Evolutionary conservation across 2,797 vertebrate genomes (phyloP).

Genomic region (Paedocypris micromegethes): DNA sequence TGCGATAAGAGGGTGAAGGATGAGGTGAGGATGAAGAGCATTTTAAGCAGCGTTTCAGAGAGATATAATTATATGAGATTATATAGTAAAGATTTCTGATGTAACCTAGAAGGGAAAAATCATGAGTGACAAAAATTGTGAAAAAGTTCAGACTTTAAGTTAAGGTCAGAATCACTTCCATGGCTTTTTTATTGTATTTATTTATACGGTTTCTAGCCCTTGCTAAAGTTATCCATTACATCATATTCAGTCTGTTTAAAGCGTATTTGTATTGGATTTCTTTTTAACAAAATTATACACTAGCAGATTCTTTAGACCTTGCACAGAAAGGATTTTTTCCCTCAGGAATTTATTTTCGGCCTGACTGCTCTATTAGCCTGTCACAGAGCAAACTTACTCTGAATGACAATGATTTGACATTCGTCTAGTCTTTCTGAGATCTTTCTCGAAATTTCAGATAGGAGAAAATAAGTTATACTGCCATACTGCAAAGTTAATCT

Average conservation of each 20-base stretch:
- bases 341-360: slow-evolving; percentile 1
- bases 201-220: no score
- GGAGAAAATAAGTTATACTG: no score
- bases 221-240: no score
- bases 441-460: background rate
- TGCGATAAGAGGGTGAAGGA: slow-evolving; percentile 13
- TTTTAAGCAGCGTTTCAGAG: slow-evolving; percentile 1
- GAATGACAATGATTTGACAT: slow-evolving; percentile 6
- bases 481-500: no score
- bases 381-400: slow-evolving; percentile 2
- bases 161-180: background rate
- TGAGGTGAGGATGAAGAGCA: slow-evolving; percentile 17
- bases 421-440: background rate
- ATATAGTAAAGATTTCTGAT: slow-evolving; percentile 12
- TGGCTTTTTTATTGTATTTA: background rate
- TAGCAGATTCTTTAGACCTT: slow-evolving; percentile 18
- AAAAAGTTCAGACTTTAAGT: slow-evolving; percentile 9
- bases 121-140: slow-evolving; percentile 13
- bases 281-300: slow-evolving; percentile 12
- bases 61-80: slow-evolving; percentile 23
- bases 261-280: no score
- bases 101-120: background rate
- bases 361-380: background rate
- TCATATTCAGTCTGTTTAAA: no score
- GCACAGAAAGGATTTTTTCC: background rate